Evolutionary conservation across 2,888 invertebrate species (phyloP).

Genomic region (Euclidia mi): DNA sequence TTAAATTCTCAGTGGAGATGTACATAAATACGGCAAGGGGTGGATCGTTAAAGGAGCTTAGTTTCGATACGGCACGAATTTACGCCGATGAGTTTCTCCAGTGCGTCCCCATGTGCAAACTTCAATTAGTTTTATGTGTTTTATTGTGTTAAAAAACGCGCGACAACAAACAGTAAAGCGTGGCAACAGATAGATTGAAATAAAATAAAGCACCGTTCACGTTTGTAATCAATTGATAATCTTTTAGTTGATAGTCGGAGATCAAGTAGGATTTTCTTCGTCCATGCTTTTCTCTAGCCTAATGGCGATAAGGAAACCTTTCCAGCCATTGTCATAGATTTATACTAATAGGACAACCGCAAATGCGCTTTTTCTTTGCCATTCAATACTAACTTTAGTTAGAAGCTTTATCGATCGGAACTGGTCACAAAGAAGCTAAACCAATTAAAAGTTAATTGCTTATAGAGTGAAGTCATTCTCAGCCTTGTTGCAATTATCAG

Average conservation of each 20-base stretch:
- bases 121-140: constrained; percentile 39
- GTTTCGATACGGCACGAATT: constrained; percentile 70
- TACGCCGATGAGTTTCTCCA: constrained; percentile 65
- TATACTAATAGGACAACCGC: constrained; percentile 1
- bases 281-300: background rate
- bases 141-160: constrained; percentile 19
- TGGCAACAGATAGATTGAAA: background rate
- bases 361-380: background rate
- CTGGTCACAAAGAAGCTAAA: background rate
- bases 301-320: background rate
- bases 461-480: background rate
- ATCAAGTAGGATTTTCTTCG: background rate
- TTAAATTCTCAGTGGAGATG: constrained; percentile 22
- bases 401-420: background rate
- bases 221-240: background rate
- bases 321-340: constrained; percentile 1
- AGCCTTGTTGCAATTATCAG: background rate
- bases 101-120: constrained; percentile 62
- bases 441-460: constrained; percentile 5
- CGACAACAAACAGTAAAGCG: too few relatives aligned
- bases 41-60: constrained; percentile 60
- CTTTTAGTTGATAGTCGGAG: background rate
- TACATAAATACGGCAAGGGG: constrained; percentile 39
- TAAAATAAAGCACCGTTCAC: background rate
- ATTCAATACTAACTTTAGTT: background rate